Evolutionary conservation across 2,113 vertebrate species (phyloP).

Genomic region (Anser cygnoides): DNA sequence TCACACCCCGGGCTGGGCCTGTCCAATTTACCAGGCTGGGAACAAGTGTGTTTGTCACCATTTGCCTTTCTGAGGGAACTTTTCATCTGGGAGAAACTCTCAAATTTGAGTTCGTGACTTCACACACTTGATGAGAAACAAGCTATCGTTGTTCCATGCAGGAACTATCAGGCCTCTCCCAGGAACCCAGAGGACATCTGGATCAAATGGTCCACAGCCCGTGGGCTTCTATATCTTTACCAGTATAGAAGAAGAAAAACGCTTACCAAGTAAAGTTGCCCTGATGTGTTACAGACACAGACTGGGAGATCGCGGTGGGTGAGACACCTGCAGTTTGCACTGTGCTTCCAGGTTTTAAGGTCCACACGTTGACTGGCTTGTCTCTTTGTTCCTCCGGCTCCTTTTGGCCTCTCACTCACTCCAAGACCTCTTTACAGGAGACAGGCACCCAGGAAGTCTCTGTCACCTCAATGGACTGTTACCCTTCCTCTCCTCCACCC

Average conservation of each 20-base stretch:
- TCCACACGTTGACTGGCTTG: neutral
- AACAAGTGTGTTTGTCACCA: neutral
- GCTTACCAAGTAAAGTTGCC: neutral
- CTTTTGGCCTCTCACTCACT: neutral
- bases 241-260: neutral
- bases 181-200: neutral
- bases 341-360: neutral
- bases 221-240: neutral
- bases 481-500: neutral
- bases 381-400: neutral
- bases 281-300: neutral
- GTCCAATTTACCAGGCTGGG: neutral
- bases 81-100: neutral
- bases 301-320: neutral
- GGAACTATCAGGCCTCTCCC: neutral
- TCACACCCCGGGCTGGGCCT: neutral
- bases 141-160: neutral
- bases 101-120: neutral
- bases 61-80: neutral
- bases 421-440: neutral
- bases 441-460: neutral
- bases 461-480: rapidly evolving
- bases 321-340: neutral
- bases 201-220: neutral
- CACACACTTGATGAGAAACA: neutral